Evolutionary conservation across 2,888 invertebrate genomes (phyloP).

Genomic region (Napeogenes inachia): DNA sequence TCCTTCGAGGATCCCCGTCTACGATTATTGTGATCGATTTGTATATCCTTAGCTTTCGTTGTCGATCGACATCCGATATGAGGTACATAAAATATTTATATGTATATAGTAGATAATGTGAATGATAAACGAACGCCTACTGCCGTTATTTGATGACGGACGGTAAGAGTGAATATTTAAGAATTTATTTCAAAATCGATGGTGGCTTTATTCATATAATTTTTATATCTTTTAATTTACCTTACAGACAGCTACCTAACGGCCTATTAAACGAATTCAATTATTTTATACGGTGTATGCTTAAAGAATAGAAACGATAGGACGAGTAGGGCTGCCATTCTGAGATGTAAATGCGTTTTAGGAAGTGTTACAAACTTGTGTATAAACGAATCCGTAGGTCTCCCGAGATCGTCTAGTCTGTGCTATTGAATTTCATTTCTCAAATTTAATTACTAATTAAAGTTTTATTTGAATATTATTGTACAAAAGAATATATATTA

Average conservation of each 20-base stretch:
- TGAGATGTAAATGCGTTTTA: slow-evolving; percentile 47
- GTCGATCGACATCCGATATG: slow-evolving; percentile 3
- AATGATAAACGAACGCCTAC: slow-evolving; percentile 14
- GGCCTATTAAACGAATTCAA: slow-evolving; percentile 1
- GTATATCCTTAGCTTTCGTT: neutral
- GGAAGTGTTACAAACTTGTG: slow-evolving; percentile 45
- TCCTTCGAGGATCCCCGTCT: slow-evolving; percentile 5
- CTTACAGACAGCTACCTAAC: neutral
- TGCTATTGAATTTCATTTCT: slow-evolving; percentile 55
- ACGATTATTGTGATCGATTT: neutral
- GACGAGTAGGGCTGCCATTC: slow-evolving; percentile 47
- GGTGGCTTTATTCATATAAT: neutral
- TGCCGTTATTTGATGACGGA: slow-evolving; percentile 26
- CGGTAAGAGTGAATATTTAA: slow-evolving; percentile 20
- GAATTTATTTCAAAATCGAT: slow-evolving; percentile 24
- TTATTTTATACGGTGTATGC: slow-evolving; percentile 3
- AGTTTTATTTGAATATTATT: slow-evolving; percentile 42
- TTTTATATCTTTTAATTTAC: neutral
- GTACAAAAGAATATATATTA: slow-evolving; percentile 37
- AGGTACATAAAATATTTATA: slow-evolving; percentile 23
- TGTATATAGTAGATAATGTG: slow-evolving; percentile 31
- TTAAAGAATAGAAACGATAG: slow-evolving; percentile 32
- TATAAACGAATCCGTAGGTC: slow-evolving; percentile 44
- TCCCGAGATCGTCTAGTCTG: slow-evolving; percentile 67
- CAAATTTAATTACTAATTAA: slow-evolving; percentile 39